A percentile compares a stretch with the other conserved stretches of the same genome.
phyloP scores from a whole-genome alignment of 37 sponge, comb jelly and placozoan species.

The Ianthella basta region DNA sequence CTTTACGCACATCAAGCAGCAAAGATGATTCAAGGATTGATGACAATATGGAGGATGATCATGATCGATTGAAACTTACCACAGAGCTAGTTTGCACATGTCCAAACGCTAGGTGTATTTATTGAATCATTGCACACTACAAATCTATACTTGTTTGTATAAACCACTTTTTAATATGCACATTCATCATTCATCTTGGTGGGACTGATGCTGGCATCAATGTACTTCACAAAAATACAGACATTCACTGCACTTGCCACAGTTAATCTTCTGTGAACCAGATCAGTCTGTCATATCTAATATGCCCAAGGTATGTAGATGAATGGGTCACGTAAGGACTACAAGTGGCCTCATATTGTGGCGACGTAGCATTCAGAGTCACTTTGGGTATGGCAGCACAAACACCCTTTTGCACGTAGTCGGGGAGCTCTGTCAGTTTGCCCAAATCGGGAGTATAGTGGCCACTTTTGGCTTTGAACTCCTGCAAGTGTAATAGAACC shows the following conservation, averaged over 20 bases:
- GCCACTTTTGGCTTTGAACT: slow-evolving; percentile 27
- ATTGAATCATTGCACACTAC: no score
- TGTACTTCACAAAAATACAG: no score
- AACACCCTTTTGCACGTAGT: neutral
- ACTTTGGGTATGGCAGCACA: slow-evolving; percentile 7
- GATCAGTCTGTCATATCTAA: slow-evolving; percentile 22
- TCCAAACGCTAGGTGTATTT: no score
- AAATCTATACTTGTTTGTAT: no score
- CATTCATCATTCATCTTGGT: no score
- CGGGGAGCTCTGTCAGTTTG: neutral
- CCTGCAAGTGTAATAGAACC: neutral
- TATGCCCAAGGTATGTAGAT: neutral
- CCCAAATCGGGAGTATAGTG: slow-evolving; percentile 16
- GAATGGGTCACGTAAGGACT: neutral
- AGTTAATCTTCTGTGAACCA: slow-evolving; percentile 8
- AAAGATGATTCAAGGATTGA: no score
- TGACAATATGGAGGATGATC: no score
- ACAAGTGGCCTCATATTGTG: neutral
- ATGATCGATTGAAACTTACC: no score
- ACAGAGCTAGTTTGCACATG: no score
- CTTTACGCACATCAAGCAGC: neutral
- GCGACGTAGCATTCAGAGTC: neutral
- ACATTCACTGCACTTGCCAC: no score
- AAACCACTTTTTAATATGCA: no score
- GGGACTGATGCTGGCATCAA: no score